Conservation (phyloP, 2,888 invertebrate genomes). For the Uropetala carovei region DNA sequence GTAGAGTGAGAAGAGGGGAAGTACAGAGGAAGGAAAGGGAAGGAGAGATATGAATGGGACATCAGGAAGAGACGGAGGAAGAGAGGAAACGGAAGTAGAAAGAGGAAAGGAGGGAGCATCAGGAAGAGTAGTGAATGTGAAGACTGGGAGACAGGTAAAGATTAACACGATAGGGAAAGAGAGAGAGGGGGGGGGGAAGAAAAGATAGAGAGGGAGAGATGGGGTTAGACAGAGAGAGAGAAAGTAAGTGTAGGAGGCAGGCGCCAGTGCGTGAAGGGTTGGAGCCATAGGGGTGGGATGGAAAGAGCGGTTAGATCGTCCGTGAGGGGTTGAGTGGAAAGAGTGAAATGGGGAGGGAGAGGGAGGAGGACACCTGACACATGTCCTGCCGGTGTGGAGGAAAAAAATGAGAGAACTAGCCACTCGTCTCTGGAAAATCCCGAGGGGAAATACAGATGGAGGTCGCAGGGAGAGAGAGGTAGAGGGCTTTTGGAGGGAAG, state of each 20-base stretch:
- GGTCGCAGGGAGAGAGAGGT: background rate
- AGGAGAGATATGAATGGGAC: background rate
- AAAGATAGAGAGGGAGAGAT: background rate
- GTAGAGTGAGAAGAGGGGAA: background rate
- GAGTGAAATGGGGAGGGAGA: background rate
- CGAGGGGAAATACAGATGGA: no score
- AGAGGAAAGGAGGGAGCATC: background rate
- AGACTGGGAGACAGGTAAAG: background rate
- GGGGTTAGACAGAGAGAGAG: background rate
- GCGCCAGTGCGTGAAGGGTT: slow-evolving; percentile 12
- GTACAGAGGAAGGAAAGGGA: no score
- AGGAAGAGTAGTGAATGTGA: background rate
- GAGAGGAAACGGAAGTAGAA: background rate
- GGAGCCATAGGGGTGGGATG: background rate
- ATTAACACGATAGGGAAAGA: background rate
- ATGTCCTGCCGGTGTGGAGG: background rate
- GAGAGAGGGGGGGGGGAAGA: background rate
- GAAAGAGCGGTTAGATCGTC: background rate
- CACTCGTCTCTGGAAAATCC: background rate
- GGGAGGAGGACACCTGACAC: background rate
- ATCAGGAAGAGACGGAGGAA: background rate
- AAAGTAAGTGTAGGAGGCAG: background rate
- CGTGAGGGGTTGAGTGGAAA: background rate
- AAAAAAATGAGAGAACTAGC: background rate
- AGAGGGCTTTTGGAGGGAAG: background rate